A percentile compares a stretch with the other conserved stretches of the same genome.
These are phyloP conservation scores for Zele albiditarsus DNA, from an alignment of 2,888 invertebrate species.

Conservation along the genomic window DNA sequence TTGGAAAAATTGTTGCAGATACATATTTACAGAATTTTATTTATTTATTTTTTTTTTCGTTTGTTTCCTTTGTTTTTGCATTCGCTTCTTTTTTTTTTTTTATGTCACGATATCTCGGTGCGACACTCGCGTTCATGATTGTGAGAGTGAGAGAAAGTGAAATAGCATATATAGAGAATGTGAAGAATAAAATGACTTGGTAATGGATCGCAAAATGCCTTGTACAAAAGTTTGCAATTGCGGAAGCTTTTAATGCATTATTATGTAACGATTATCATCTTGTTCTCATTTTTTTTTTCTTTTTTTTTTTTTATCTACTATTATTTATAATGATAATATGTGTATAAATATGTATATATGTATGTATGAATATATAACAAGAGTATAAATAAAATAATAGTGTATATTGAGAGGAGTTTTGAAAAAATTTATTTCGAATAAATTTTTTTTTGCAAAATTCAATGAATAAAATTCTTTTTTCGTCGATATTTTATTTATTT, in stretches of 20 bases:
- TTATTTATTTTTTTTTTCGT: conserved; percentile 26
- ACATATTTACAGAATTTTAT: conserved; percentile 25
- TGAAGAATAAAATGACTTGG: conserved; percentile 21
- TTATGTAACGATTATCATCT: conserved; percentile 27
- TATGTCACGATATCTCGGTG: background rate
- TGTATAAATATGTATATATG: background rate
- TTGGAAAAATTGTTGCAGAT: background rate
- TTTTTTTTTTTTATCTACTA: conserved; percentile 21
- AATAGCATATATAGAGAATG: background rate
- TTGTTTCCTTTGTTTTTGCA: background rate
- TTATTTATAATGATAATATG: background rate
- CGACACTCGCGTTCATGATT: conserved; percentile 3
- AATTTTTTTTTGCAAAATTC: too few relatives aligned
- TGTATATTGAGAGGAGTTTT: too few relatives aligned
- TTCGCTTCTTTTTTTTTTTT: background rate
- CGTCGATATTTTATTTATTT: too few relatives aligned
- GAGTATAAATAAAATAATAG: background rate
- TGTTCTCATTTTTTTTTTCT: conserved; percentile 18
- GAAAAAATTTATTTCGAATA: too few relatives aligned
- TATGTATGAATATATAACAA: too few relatives aligned
- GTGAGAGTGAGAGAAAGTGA: background rate
- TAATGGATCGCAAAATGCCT: conserved; percentile 30
- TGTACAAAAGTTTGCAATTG: background rate
- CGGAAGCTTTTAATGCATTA: conserved; percentile 38
- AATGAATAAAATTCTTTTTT: too few relatives aligned